phyloP scores from a whole-genome alignment of 2,797 vertebrate genomes.

The Vireo griseus region DNA sequence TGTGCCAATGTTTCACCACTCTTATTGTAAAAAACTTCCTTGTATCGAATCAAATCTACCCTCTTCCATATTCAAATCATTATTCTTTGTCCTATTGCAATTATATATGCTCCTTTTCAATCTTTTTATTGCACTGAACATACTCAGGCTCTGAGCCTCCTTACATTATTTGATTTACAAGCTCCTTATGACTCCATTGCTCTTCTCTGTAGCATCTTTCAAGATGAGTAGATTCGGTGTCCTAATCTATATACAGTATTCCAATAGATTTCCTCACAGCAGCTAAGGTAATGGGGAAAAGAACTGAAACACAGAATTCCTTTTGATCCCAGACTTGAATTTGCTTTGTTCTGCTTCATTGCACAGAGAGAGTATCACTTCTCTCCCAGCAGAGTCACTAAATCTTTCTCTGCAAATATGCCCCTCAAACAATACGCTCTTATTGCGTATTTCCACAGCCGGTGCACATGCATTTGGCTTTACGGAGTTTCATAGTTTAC shows the following conservation, averaged over 20 bases:
- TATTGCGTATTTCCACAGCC: background rate
- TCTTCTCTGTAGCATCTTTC: background rate
- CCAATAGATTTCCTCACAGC: background rate
- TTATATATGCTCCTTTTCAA: background rate
- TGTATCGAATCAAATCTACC: background rate
- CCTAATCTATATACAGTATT: background rate
- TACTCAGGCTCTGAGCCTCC: background rate
- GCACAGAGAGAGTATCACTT: background rate
- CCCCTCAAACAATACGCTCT: background rate
- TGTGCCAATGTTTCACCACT: background rate
- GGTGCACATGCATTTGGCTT: background rate
- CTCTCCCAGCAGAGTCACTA: background rate
- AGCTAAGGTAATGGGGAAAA: background rate
- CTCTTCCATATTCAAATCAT: background rate
- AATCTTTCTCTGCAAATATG: background rate
- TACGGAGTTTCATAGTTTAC: background rate
- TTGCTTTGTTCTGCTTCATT: background rate
- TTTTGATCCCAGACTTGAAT: background rate
- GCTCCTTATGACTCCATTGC: background rate
- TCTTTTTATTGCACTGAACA: background rate
- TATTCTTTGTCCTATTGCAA: background rate
- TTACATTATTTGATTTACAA: background rate
- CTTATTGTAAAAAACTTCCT: background rate
- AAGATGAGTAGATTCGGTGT: background rate
- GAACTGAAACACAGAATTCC: background rate